Percentiles rank a stretch among this genome's conserved stretches.
Conservation (phyloP, 2,797 vertebrate species). For the Sparidentex hasta region DNA sequence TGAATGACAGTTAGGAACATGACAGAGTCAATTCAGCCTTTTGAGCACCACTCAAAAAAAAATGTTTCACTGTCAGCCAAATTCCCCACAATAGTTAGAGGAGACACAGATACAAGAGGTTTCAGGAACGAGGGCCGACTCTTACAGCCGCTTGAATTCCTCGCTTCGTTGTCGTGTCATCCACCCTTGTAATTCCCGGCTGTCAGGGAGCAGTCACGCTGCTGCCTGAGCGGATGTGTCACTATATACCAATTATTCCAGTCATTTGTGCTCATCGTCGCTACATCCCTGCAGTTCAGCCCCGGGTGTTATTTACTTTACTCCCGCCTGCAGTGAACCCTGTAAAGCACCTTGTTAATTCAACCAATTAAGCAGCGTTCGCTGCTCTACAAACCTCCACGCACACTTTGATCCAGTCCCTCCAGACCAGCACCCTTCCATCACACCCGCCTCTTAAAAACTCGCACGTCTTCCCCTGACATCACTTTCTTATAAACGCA, state of each 20-base stretch:
- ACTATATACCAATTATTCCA: constrained; percentile 74
- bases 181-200: constrained; percentile 69
- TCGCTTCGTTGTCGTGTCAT: constrained; percentile 43
- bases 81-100: constrained; percentile 34
- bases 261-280: constrained; percentile 68
- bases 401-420: background rate
- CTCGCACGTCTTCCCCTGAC: background rate
- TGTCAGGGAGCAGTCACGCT: constrained; percentile 54
- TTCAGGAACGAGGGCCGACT: constrained; percentile 15
- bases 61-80: constrained; percentile 54
- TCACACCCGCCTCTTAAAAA: background rate
- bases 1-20: constrained; percentile 65
- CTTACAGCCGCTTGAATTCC: constrained; percentile 36
- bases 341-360: constrained; percentile 54
- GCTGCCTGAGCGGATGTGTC: constrained; percentile 63
- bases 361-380: constrained; percentile 45
- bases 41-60: constrained; percentile 44
- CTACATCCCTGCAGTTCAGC: constrained; percentile 49
- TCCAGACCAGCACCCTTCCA: background rate
- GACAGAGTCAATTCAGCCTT: constrained; percentile 65
- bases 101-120: constrained; percentile 44
- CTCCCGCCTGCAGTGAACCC: constrained; percentile 31
- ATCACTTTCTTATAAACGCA: background rate
- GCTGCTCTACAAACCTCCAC: constrained; percentile 4
- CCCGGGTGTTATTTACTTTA: constrained; percentile 57